Conservation (phyloP, 1,140 invertebrate species). For the Eubasilissa regina region DNA sequence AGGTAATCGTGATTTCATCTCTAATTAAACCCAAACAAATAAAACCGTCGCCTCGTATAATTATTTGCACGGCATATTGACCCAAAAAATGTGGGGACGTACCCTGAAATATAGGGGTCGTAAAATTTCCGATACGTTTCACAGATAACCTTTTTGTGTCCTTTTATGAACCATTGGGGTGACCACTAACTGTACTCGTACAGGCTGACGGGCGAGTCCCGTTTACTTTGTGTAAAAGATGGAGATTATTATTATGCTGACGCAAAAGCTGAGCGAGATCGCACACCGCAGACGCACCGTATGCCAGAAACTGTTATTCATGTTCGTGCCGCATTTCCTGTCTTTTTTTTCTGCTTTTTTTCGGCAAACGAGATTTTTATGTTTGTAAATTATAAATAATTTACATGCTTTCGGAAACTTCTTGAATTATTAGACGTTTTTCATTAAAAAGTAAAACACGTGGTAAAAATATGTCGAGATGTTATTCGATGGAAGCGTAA, state of each 20-base stretch:
- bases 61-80: slow-evolving; percentile 37
- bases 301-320: too few relatives aligned
- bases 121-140: slow-evolving; percentile 45
- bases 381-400: too few relatives aligned
- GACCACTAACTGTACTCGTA: slow-evolving; percentile 41
- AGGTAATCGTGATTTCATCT: not conserved
- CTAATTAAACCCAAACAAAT: slow-evolving; percentile 17
- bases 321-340: too few relatives aligned
- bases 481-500: too few relatives aligned
- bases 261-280: slow-evolving; percentile 1
- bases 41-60: not conserved
- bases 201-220: slow-evolving; percentile 15
- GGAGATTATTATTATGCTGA: slow-evolving; percentile 19
- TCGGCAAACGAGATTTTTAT: too few relatives aligned
- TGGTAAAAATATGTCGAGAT: too few relatives aligned
- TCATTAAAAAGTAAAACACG: too few relatives aligned
- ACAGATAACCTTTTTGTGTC: slow-evolving; percentile 19
- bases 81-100: not conserved
- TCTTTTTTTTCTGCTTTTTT: too few relatives aligned
- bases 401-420: too few relatives aligned
- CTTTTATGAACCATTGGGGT: slow-evolving; percentile 23
- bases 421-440: too few relatives aligned
- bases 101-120: slow-evolving; percentile 14
- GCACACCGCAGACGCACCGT: too few relatives aligned
- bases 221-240: slow-evolving; percentile 10